phyloP scores from a whole-genome alignment of 2,797 vertebrate species.

The Lithobates pipiens region DNA sequence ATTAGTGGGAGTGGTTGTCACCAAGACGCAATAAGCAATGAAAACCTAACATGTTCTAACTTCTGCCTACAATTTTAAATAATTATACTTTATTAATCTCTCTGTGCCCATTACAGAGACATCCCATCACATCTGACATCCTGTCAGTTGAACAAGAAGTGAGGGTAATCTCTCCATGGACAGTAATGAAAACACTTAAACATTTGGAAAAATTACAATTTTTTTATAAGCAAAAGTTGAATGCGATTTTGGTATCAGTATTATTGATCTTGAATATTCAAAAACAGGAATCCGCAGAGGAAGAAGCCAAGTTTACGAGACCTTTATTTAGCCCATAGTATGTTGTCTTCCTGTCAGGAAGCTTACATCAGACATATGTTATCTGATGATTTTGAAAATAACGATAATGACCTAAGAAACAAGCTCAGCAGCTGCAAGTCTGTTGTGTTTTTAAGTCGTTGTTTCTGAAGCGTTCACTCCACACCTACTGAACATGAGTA shows the following conservation, averaged over 20 bases:
- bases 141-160: too few species aligned
- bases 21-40: not conserved
- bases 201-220: not conserved
- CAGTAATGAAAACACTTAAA: not conserved
- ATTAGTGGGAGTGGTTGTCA: not conserved
- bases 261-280: conserved; percentile 24
- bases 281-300: conserved; percentile 54
- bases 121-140: too few species aligned
- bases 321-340: conserved; percentile 59
- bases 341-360: conserved; percentile 57
- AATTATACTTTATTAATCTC: too few species aligned
- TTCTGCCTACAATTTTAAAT: too few species aligned
- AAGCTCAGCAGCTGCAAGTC: conserved; percentile 46
- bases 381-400: conserved; percentile 62
- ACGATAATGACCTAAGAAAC: conserved; percentile 24
- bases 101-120: too few species aligned
- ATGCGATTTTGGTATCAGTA: conserved; percentile 18
- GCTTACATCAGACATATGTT: conserved; percentile 52
- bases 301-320: conserved; percentile 53
- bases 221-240: conserved; percentile 2
- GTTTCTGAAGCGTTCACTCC: conserved; percentile 4
- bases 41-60: too few species aligned
- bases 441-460: not conserved
- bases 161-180: too few species aligned
- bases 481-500: not conserved